Evolutionary conservation across 2,797 vertebrate species (phyloP), one percentile per base, ranked within the genome.

Genomic region (Erethizon dorsatum): DNA sequence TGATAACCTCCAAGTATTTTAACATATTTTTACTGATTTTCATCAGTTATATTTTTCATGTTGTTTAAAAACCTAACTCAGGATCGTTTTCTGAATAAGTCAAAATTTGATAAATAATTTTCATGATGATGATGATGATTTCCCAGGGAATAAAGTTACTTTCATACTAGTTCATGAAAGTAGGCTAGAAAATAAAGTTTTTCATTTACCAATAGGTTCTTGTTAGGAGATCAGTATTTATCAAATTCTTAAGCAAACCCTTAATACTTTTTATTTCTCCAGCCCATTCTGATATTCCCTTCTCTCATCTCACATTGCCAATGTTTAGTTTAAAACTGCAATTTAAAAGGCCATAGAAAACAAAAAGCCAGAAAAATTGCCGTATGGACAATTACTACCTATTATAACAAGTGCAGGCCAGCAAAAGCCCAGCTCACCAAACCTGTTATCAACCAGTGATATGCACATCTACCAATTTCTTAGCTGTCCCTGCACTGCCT

Each of bases 321-420:
- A 65, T 95, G 75, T 83, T 96, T 92, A 91, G 80, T 95, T 96
- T 96, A 73, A 93, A 97, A 97, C 96, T 79, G 65, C 52, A 88
- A 92, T 91, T 47, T 80, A 57, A 91, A 94, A 89, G 92, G 45
- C 52, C 61, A 86, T 31, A 54, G 75, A 63, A 93, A 65, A 92
- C 17, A 87, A 96, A 91, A 83, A 83, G 15, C 65, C 56, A 94
- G 82, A 84, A 96, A 94, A 92, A 96, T 82, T 63, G 69, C 56
- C 61, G 91, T 84, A 78, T 65, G 73, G 65, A 75, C 83, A 97
- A 96, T 96, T 91, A 94, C 86, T 95, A 92, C 89, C 50, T 96
- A 47, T 95, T 94, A 77, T 83, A 96, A 79, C 47, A 88, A 96
- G 63, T 18, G 17, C 24, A 87, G 59, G 77, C 92, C 37, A 69